These are phyloP conservation scores for Mercenaria mercenaria DNA, from an alignment of 1,140 invertebrate species.

Conservation along the genomic window DNA sequence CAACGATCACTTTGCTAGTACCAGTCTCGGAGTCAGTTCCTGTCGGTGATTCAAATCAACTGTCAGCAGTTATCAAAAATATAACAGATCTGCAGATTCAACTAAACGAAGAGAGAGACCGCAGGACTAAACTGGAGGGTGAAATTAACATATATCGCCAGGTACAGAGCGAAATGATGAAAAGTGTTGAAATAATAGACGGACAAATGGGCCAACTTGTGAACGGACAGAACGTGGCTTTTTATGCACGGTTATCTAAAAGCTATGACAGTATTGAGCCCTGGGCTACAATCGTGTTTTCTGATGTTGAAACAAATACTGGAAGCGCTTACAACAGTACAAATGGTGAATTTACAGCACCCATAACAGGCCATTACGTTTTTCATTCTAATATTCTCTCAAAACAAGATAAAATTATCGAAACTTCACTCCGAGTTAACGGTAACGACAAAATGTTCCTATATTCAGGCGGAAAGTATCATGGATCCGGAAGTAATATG, in stretches of 20 bases:
- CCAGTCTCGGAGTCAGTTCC: too few species aligned
- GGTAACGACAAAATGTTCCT: neutral
- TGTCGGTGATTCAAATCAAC: too few species aligned
- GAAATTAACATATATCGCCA: too few species aligned
- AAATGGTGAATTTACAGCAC: neutral
- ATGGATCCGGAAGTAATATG: constrained; percentile 6
- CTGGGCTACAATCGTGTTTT: constrained; percentile 1
- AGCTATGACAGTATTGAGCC: neutral
- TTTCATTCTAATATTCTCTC: constrained; percentile 17
- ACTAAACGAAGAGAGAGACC: too few species aligned
- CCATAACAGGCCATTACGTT: neutral
- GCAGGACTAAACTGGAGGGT: too few species aligned
- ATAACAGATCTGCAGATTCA: too few species aligned
- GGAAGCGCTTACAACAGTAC: neutral
- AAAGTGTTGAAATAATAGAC: too few species aligned
- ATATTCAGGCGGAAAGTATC: neutral
- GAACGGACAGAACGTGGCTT: too few species aligned
- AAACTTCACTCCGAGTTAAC: neutral
- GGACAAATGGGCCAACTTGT: too few species aligned
- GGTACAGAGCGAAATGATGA: too few species aligned
- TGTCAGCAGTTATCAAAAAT: too few species aligned
- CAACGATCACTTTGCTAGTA: too few species aligned
- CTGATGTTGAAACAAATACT: neutral
- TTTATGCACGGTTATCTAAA: neutral
- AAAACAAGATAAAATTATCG: neutral